Evolutionary conservation across 1,140 invertebrate genomes (phyloP), one percentile per base, ranked within the genome.

Genomic region (Acyrthosiphon pisum): DNA sequence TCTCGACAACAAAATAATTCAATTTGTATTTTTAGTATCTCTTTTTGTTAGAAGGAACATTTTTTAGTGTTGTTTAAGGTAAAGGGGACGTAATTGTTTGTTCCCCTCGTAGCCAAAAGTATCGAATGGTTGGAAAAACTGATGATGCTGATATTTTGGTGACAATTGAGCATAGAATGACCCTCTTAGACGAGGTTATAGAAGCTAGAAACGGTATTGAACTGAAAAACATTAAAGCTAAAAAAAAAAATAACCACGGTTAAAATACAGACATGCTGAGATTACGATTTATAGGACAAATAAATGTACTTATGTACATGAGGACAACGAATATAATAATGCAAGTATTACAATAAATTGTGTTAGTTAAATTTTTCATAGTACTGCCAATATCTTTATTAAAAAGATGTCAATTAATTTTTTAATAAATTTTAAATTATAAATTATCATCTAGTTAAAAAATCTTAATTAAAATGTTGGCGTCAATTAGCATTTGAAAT

Each of bases 121-220:
- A 87, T 48, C 86, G 86, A 46, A 50, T 30, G 18, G 46, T 48
- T 7, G 86, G 26, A 87, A 87, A 87, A 87, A 48, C 86, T 50
- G 86, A 30, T 87, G 86, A 87, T 50, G 18, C 46, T 18, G 86
- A 50, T 87, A 46, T 48, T 87, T n/a, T 87, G 20, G 84, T 87
- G 35, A n/a, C 86, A 48, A 87, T 48, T 35, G 46, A 48, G 26
- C n/a, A 46, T n/a, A 20, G 30, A 7, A 87, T 48, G 86, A 87
- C 30, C 86, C 44, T 86, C 46, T 18, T 86, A n/a, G 86, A 22
- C 18, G 30, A 87, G 30, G 46, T 87, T 56, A 56, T 76, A 76
- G 50, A 53, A 89, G 30, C 6, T 26, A n/a, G 41, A 37, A 37
- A 44, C 23, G 26, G 26, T 18, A n/a, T n/a, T 3, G 14, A 86